Conservation (phyloP, 2,113 vertebrate species). For the Talpa occidentalis region DNA sequence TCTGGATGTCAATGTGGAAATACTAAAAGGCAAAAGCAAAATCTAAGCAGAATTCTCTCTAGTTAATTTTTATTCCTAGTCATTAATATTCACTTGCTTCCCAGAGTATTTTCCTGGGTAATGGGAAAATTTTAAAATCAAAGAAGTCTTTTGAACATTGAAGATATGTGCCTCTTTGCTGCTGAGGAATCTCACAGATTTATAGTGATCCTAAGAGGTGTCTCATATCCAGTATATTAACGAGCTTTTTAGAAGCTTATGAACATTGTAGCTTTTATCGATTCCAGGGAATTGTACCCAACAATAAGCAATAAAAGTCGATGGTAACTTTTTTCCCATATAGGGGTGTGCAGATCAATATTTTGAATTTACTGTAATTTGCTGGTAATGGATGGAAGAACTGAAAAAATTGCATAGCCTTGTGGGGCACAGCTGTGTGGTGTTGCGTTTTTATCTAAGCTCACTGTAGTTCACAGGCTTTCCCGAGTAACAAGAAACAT, state of each 20-base stretch:
- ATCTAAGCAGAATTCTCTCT: background rate
- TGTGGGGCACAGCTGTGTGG: slow-evolving; percentile 40
- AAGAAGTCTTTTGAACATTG: slow-evolving; percentile 61
- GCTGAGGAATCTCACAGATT: slow-evolving; percentile 70
- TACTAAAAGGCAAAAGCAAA: background rate
- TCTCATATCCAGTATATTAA: slow-evolving; percentile 69
- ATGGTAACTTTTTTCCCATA: slow-evolving; percentile 74
- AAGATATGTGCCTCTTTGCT: slow-evolving; percentile 33
- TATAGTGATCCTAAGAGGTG: slow-evolving; percentile 65
- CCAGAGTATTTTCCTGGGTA: slow-evolving; percentile 57
- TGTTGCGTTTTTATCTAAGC: slow-evolving; percentile 55
- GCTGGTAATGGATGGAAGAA: slow-evolving; percentile 73
- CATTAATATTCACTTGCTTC: slow-evolving; percentile 44
- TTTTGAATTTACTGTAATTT: slow-evolving; percentile 81
- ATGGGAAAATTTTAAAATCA: slow-evolving; percentile 62
- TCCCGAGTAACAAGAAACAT: slow-evolving; percentile 51
- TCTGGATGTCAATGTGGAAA: background rate
- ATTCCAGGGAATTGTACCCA: slow-evolving; percentile 71
- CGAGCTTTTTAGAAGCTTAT: slow-evolving; percentile 76
- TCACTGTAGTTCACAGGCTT: slow-evolving; percentile 62
- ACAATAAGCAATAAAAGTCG: slow-evolving; percentile 76
- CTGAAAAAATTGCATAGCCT: slow-evolving; percentile 56
- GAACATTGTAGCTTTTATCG: slow-evolving; percentile 79
- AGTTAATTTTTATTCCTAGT: slow-evolving; percentile 38
- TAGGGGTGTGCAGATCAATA: slow-evolving; percentile 63